These are phyloP conservation scores for Anthophora plumipes DNA, from an alignment of 2,888 invertebrate genomes.

Conservation along the genomic window DNA sequence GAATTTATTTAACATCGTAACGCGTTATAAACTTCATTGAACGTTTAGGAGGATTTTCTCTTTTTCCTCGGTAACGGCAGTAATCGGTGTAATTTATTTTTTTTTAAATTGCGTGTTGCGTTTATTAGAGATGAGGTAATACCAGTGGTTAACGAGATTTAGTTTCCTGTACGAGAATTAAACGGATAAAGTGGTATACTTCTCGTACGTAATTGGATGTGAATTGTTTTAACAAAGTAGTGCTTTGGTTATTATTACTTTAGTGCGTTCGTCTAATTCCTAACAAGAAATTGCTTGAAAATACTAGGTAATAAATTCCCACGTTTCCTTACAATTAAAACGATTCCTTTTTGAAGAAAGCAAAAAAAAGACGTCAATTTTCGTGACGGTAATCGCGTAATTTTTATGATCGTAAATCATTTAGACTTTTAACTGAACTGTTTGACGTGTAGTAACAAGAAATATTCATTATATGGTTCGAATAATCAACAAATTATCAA, in stretches of 20 bases:
- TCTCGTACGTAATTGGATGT: background rate
- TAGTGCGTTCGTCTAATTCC: background rate
- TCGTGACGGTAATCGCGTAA: background rate
- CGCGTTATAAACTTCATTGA: too few species aligned
- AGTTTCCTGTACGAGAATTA: background rate
- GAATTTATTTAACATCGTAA: too few species aligned
- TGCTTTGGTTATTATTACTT: background rate
- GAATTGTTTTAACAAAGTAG: background rate
- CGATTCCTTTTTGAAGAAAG: background rate
- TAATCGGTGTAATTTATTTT: background rate
- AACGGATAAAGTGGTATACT: background rate
- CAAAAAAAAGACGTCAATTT: background rate
- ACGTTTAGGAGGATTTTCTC: too few species aligned
- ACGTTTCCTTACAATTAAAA: background rate
- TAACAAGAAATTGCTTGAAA: background rate
- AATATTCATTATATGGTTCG: too few species aligned
- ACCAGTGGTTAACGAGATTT: background rate
- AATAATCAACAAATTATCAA: too few species aligned
- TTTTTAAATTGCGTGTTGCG: too few species aligned
- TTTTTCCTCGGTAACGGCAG: background rate
- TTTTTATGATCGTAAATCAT: constrained; percentile 7
- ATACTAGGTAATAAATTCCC: background rate
- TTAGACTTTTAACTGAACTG: background rate
- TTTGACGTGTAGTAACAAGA: too few species aligned
- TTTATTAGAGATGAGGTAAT: too few species aligned